Evolutionary conservation across 2,113 vertebrate genomes (phyloP).

Genomic region (Gallinago undulata): DNA sequence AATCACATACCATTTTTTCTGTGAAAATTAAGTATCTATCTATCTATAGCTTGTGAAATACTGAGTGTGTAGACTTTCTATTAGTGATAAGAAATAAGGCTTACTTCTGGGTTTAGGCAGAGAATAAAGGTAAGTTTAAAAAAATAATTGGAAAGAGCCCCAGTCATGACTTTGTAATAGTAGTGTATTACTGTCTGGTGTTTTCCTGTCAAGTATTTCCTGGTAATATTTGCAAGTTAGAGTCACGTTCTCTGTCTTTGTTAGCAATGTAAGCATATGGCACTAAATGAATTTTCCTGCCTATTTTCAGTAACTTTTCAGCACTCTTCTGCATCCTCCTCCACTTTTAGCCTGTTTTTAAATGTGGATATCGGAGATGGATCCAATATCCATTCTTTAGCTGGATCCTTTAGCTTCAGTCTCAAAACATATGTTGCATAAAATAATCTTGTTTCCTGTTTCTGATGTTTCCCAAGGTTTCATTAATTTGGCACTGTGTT

Average conservation of each 20-base stretch:
- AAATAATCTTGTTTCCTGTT: not conserved
- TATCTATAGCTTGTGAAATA: not conserved
- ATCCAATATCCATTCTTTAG: not conserved
- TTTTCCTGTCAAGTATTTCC: not conserved
- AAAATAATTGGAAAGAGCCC: not conserved
- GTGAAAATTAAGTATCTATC: not conserved
- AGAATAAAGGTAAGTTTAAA: not conserved
- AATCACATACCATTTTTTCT: not conserved
- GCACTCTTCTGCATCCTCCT: not conserved
- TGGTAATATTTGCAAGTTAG: not conserved
- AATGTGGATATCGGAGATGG: not conserved
- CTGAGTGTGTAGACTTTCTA: not conserved
- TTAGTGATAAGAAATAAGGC: not conserved
- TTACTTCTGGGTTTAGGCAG: not conserved
- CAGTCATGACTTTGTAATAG: not conserved
- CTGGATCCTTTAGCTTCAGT: not conserved
- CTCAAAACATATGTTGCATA: not conserved
- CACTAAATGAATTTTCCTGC: not conserved
- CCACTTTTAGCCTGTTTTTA: not conserved
- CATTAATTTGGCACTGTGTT: not conserved
- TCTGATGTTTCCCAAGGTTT: not conserved
- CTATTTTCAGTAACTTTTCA: not conserved
- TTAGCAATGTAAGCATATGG: not conserved
- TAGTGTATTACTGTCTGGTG: not conserved
- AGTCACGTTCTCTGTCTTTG: not conserved